phyloP scores from a whole-genome alignment of 2,888 invertebrate genomes.

The Calliphora vomitoria region DNA sequence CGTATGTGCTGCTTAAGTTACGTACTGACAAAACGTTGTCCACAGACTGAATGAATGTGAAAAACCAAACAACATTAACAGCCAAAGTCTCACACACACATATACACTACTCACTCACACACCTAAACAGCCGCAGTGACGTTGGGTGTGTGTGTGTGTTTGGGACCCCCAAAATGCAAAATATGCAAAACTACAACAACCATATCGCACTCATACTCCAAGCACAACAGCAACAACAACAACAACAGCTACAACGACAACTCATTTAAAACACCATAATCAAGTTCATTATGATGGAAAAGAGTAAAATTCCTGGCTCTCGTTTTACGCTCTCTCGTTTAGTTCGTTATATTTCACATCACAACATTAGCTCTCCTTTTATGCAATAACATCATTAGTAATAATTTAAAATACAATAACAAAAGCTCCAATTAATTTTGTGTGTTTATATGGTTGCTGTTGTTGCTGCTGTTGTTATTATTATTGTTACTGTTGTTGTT shows the following conservation, averaged over 20 bases:
- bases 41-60: slow-evolving; percentile 80
- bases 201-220: slow-evolving; percentile 5
- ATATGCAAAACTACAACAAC: slow-evolving; percentile 66
- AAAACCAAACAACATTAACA: slow-evolving; percentile 72
- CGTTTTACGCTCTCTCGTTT: slow-evolving; percentile 25
- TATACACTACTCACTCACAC: slow-evolving; percentile 26
- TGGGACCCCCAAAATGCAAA: slow-evolving; percentile 73
- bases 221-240: background rate
- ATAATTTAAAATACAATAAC: slow-evolving; percentile 68
- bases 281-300: slow-evolving; percentile 67
- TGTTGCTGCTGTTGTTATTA: too few relatives aligned
- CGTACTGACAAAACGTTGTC: slow-evolving; percentile 83
- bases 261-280: slow-evolving; percentile 53
- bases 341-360: background rate
- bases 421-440: slow-evolving; percentile 73
- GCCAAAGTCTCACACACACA: slow-evolving; percentile 68
- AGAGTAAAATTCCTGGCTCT: slow-evolving; percentile 32
- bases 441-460: slow-evolving; percentile 16
- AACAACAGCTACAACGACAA: background rate
- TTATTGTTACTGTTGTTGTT: slow-evolving; percentile 7
- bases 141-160: slow-evolving; percentile 41
- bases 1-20: slow-evolving; percentile 76
- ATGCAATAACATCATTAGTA: slow-evolving; percentile 65
- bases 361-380: slow-evolving; percentile 59
- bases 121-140: slow-evolving; percentile 41